Base-by-base conservation (phyloP, 2,113 vertebrate genomes). In the Seriola quinqueradiata region DNA sequence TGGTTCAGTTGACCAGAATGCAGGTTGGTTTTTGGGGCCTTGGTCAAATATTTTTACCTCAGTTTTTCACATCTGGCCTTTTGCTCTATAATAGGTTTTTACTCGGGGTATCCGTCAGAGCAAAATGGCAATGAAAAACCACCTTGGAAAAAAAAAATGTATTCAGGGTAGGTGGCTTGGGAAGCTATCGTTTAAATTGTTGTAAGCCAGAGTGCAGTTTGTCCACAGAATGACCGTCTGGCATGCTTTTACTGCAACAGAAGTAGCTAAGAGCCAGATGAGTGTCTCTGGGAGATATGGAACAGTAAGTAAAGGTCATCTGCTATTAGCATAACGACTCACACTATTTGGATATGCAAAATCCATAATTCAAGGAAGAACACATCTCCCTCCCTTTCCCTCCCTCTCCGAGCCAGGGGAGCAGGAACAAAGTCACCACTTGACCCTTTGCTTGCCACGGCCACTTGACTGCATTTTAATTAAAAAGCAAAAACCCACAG, bases 391-490 rank as follows among this genome's bases (percentile, higher is more conserved):
- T 54, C 25, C 36, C 77, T 63, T 67, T 70, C 65, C 19, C 70
- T 65, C 21, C 9, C 61, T 74, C 61, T 81, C 32, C 79, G 61
- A 6, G 87, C 79, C 90, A 92, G 78, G 83, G 82, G 91, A 93
- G 68, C 91, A 73, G 73, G 89, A 93, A 93, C 94, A 91, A 75
- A 92, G 85, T 85, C 93, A 82, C 90, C 86, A 94, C 93, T 96
- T 92, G 92, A 96, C 94, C 90, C 85, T 78, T 76, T 46, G 82
- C 83, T 83, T 88, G 77, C 84, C 83, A 70, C 12, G 48, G 78
- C 84, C 87, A 95, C 93, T 90, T 87, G 90, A 87, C 89, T 90
- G 86, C 83, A 87, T 93, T 95, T 93, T 94, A 95, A 95, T 95
- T 94, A 94, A 92, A 91, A 86, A 81, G 81, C 55, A 80, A 94